These are phyloP conservation scores for Epirrita christyi DNA, from an alignment of 2,888 invertebrate species.

Conservation along the genomic window DNA sequence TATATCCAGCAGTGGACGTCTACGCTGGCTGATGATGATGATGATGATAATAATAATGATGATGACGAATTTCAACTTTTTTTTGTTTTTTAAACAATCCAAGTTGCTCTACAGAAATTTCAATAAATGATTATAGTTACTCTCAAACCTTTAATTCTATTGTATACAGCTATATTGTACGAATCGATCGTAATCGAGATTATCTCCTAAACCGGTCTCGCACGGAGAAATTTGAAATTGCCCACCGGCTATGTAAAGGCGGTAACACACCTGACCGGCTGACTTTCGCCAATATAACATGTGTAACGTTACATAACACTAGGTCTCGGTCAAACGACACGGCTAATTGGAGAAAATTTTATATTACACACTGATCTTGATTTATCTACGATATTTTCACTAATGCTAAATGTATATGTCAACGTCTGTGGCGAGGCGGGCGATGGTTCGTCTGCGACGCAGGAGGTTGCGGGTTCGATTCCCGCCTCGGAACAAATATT, in stretches of 20 bases:
- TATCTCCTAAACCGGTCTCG: conserved; percentile 56
- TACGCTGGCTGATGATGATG: too few species aligned
- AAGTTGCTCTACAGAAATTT: background rate
- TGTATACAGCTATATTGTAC: conserved; percentile 30
- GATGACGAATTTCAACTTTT: too few species aligned
- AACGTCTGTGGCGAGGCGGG: too few species aligned
- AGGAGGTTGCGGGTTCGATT: too few species aligned
- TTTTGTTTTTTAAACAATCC: background rate
- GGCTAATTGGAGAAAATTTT: conserved; percentile 48
- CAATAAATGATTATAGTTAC: background rate
- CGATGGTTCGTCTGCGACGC: too few species aligned
- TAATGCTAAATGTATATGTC: too few species aligned
- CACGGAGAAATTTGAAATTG: conserved; percentile 69
- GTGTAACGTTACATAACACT: conserved; percentile 61
- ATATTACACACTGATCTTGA: conserved; percentile 37
- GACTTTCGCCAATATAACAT: conserved; percentile 67
- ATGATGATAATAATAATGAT: too few species aligned
- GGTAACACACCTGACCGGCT: conserved; percentile 41
- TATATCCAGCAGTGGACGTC: too few species aligned
- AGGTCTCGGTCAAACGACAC: conserved; percentile 75
- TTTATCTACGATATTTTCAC: conserved; percentile 24
- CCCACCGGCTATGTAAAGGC: conserved; percentile 40
- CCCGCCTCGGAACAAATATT: too few species aligned
- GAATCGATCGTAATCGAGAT: conserved; percentile 36
- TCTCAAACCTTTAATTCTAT: conserved; percentile 32